These are phyloP conservation scores for Theonella swinhoei DNA, from an alignment of 37 sponge, comb jelly and placozoan genomes.

Conservation along the genomic window DNA sequence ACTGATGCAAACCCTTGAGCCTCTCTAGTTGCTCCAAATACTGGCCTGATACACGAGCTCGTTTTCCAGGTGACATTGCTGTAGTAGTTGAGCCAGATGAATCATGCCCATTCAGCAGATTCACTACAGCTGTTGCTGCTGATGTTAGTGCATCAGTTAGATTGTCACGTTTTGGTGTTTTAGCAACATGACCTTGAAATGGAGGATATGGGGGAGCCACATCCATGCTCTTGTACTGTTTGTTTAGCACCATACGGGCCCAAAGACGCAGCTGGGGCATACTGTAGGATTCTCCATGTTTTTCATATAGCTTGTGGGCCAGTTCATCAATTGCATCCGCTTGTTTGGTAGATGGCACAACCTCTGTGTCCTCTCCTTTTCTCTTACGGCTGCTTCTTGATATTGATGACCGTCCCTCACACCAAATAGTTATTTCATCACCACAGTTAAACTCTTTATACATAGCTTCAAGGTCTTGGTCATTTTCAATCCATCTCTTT, in stretches of 20 bases:
- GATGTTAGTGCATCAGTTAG: constrained; percentile 1
- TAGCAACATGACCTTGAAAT: no score
- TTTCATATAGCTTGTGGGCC: not conserved
- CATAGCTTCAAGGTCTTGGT: constrained; percentile 14
- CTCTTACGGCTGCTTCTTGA: no score
- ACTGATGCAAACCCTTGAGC: no score
- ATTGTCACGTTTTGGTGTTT: not conserved
- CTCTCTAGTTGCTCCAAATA: no score
- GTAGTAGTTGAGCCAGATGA: no score
- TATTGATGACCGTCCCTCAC: not conserved
- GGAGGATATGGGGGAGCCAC: no score
- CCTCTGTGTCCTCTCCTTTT: not conserved
- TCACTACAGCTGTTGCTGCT: constrained; percentile 7
- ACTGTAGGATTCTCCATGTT: no score
- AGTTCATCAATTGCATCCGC: not conserved
- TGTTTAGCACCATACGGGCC: no score
- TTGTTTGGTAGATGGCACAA: not conserved
- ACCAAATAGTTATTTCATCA: constrained; percentile 3
- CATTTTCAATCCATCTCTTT: not conserved
- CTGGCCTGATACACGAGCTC: no score
- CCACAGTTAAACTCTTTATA: not conserved
- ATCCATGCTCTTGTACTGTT: no score
- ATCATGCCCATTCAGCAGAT: not conserved
- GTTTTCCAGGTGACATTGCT: no score
- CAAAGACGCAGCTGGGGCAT: no score